These are phyloP conservation scores for Rhadinocentrus ornatus DNA, from an alignment of 2,797 vertebrate genomes.

Conservation along the genomic window DNA sequence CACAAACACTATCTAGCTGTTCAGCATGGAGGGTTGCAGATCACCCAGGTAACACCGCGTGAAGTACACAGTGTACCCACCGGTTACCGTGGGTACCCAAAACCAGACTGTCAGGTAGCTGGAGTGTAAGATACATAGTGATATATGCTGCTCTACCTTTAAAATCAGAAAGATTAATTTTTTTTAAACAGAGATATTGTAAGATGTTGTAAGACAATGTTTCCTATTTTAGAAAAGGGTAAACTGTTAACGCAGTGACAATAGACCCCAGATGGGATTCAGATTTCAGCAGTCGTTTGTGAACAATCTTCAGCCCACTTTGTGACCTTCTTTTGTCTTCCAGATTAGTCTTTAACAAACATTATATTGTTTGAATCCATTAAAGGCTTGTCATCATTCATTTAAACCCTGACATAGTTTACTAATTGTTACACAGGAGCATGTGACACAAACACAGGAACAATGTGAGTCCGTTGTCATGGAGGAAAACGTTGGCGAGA, in stretches of 20 bases:
- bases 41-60: slow-evolving; percentile 67
- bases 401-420: not conserved
- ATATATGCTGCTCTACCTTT: not conserved
- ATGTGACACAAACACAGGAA: not conserved
- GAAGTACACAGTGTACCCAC: slow-evolving; percentile 27
- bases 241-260: not conserved
- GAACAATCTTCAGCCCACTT: not conserved
- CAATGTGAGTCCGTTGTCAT: not conserved
- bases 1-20: slow-evolving; percentile 38
- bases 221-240: not conserved
- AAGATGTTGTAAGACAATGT: not conserved
- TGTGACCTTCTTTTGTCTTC: not conserved
- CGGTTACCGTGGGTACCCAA: slow-evolving; percentile 12
- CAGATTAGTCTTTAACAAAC: not conserved
- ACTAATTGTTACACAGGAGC: not conserved
- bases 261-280: not conserved
- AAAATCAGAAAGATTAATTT: not conserved
- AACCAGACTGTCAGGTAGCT: slow-evolving; percentile 51
- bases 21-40: slow-evolving; percentile 58
- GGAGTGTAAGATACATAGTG: slow-evolving; percentile 4
- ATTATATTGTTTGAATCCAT: not conserved
- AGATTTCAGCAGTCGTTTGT: not conserved
- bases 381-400: not conserved
- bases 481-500: too few species aligned
- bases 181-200: not conserved